Conservation (phyloP, 2,113 vertebrate species). For the Aptenodytes forsteri region DNA sequence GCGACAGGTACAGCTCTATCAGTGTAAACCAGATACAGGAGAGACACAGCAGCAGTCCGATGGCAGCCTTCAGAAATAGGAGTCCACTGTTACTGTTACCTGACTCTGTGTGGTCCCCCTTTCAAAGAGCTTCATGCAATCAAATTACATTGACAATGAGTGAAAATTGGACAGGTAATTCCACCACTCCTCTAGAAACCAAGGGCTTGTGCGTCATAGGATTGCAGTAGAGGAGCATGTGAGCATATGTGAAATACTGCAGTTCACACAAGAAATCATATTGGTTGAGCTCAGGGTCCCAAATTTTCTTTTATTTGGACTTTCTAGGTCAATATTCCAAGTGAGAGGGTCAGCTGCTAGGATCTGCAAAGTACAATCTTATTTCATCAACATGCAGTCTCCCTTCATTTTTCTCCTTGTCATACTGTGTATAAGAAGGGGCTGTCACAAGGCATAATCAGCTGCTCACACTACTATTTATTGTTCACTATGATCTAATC, state of each 20-base stretch:
- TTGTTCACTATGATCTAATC: background rate
- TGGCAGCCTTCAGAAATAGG: background rate
- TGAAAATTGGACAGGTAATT: background rate
- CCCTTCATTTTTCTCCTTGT: background rate
- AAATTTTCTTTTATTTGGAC: background rate
- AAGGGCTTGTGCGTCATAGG: background rate
- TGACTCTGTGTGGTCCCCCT: background rate
- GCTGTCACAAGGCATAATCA: background rate
- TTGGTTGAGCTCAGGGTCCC: background rate
- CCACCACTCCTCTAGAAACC: background rate
- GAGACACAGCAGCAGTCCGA: background rate
- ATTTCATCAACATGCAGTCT: background rate
- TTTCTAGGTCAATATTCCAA: background rate
- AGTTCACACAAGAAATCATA: background rate
- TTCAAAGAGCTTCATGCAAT: background rate
- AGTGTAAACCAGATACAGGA: fast-evolving
- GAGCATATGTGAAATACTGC: background rate
- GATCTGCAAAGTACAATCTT: background rate
- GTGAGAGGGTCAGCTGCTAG: background rate
- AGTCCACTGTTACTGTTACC: fast-evolving
- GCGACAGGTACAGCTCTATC: background rate
- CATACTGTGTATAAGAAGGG: background rate
- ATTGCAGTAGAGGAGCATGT: background rate
- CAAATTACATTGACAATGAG: background rate
- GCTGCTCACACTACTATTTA: background rate